Evolutionary conservation across 2,113 vertebrate species (phyloP).

Genomic region (Grallaria varia): DNA sequence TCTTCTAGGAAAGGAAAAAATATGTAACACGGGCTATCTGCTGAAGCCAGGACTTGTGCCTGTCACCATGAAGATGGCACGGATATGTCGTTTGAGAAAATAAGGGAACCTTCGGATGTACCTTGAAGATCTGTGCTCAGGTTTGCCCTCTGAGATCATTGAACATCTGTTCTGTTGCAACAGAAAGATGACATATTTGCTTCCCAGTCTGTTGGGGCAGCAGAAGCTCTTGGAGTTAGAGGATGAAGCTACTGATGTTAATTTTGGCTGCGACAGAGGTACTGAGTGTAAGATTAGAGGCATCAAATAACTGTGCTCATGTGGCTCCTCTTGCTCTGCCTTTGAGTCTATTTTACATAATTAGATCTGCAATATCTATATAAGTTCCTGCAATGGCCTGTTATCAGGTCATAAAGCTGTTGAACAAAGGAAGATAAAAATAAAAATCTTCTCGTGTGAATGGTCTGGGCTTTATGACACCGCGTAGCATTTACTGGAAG

Average conservation of each 20-base stretch:
- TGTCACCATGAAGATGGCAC: neutral
- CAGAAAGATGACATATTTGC: neutral
- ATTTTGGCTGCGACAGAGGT: neutral
- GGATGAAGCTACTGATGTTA: neutral
- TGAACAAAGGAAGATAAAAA: neutral
- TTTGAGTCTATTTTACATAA: neutral
- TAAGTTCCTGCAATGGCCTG: neutral
- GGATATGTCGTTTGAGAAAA: neutral
- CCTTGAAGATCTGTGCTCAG: neutral
- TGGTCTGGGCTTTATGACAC: neutral
- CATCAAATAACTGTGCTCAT: rapidly evolving
- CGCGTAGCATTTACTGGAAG: neutral
- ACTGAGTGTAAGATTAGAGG: neutral
- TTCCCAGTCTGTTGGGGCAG: neutral
- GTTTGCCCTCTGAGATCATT: neutral
- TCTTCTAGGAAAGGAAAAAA: neutral
- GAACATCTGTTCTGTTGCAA: neutral
- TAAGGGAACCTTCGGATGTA: neutral
- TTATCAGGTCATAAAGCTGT: neutral
- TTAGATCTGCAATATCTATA: neutral
- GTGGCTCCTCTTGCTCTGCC: neutral
- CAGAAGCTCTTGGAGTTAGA: neutral
- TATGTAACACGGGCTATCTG: neutral
- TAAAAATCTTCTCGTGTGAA: neutral
- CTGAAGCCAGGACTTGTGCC: neutral